A percentile compares a stretch with the other conserved stretches of the same genome.
Conservation (phyloP, 92 coral and sea anemone species). For the Zoanthus sansibaricus region DNA sequence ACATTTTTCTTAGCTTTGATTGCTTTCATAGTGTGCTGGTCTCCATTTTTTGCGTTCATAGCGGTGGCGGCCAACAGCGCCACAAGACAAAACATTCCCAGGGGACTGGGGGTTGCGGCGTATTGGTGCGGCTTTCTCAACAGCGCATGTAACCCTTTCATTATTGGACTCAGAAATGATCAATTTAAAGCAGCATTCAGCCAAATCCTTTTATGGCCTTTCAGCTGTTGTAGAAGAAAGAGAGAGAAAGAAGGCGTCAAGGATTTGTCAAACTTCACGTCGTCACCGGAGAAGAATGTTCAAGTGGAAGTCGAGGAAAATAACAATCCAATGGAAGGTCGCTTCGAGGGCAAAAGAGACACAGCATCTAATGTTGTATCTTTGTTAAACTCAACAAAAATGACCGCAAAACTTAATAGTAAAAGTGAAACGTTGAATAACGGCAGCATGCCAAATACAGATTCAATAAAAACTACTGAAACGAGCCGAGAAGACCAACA, state of each 20-base stretch:
- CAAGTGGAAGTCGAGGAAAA: background rate
- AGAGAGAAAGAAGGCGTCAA: background rate
- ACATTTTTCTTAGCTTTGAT: conserved; percentile 85
- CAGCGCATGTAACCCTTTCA: conserved; percentile 87
- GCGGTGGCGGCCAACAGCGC: conserved; percentile 73
- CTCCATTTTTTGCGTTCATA: conserved; percentile 80
- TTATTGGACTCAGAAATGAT: conserved; percentile 81
- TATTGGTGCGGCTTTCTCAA: conserved; percentile 87
- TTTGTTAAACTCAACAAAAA: background rate
- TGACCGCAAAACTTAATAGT: background rate
- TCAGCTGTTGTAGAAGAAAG: conserved; percentile 9
- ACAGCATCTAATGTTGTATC: conserved; percentile 31
- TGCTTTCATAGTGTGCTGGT: conserved; percentile 84
- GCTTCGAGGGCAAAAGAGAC: conserved; percentile 1
- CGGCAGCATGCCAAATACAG: background rate
- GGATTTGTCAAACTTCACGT: background rate
- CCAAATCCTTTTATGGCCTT: conserved; percentile 63
- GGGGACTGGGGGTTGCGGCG: conserved; percentile 84
- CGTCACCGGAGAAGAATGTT: background rate
- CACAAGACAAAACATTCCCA: conserved; percentile 68
- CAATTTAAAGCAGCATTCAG: conserved; percentile 68
- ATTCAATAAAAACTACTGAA: conserved; percentile 18
- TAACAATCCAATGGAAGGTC: background rate
- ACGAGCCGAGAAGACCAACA: background rate
- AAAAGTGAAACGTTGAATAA: background rate